Evolutionary conservation across 2,113 vertebrate species (phyloP).

Genomic region (Pogona vitticeps): DNA sequence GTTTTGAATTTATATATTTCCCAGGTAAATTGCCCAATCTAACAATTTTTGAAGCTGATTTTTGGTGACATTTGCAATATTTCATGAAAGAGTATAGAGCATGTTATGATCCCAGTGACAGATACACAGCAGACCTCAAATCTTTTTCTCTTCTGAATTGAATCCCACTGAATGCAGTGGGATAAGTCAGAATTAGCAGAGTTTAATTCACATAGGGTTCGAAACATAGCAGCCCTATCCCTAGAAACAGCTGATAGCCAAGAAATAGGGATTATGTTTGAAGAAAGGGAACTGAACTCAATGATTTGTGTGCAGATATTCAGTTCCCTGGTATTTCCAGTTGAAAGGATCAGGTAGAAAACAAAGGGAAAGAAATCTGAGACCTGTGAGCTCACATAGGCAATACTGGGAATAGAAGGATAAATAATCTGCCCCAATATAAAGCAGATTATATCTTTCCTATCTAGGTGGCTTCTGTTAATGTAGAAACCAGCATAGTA

Average conservation of each 20-base stretch:
- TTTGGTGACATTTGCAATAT: conserved; percentile 56
- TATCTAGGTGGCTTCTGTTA: background rate
- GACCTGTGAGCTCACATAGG: background rate
- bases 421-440: background rate
- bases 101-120: background rate
- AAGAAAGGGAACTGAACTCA: background rate
- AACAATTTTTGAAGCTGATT: conserved; percentile 62
- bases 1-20: conserved; percentile 65
- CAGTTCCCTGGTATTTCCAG: background rate
- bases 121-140: background rate
- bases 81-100: background rate
- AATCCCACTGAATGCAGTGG: background rate
- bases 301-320: background rate
- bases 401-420: no score
- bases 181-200: background rate
- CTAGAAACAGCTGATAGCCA: background rate
- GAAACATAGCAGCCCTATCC: background rate
- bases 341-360: background rate
- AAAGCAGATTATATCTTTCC: background rate
- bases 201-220: background rate
- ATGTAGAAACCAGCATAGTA: background rate
- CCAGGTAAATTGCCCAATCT: conserved; percentile 62
- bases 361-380: background rate
- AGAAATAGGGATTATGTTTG: background rate
- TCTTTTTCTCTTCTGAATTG: background rate